Evolutionary conservation across 2,797 vertebrate genomes (phyloP).

Genomic region (Artibeus jamaicensis): DNA sequence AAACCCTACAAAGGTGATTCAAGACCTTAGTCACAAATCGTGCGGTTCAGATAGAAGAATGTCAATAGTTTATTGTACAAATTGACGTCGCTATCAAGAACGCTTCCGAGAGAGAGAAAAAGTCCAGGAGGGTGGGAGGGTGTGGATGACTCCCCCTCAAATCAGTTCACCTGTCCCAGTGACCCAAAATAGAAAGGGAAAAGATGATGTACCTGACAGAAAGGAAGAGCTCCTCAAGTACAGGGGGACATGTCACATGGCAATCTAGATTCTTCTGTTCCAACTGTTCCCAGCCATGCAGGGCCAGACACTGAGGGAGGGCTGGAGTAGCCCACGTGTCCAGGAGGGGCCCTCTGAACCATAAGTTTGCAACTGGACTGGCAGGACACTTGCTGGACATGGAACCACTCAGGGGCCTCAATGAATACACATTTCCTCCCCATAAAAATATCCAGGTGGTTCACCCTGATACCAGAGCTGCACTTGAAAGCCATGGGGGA

Average conservation of each 20-base stretch:
- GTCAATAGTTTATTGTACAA: not conserved
- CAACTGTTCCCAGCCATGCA: not conserved
- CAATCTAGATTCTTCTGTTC: too few relatives aligned
- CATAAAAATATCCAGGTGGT: not conserved
- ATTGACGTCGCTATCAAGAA: not conserved
- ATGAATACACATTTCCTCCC: not conserved
- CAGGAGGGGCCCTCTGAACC: not conserved
- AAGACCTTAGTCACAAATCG: not conserved
- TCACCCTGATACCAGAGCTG: not conserved
- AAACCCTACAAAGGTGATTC: not conserved
- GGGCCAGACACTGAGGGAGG: not conserved
- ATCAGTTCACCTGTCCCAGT: not conserved
- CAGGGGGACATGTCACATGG: not conserved
- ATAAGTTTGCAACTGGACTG: not conserved
- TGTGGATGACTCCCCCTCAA: not conserved
- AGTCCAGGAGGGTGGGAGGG: not conserved
- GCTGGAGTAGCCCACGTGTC: accelerated
- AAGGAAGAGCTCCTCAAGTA: not conserved
- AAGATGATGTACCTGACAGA: not conserved
- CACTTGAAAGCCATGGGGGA: not conserved
- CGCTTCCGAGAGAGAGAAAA: not conserved
- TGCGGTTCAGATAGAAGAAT: not conserved
- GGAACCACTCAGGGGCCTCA: not conserved
- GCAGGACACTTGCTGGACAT: not conserved
- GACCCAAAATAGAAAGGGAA: not conserved